Conservation (phyloP, 64 coral and sea anemone genomes). For the Orbicella faveolata region DNA sequence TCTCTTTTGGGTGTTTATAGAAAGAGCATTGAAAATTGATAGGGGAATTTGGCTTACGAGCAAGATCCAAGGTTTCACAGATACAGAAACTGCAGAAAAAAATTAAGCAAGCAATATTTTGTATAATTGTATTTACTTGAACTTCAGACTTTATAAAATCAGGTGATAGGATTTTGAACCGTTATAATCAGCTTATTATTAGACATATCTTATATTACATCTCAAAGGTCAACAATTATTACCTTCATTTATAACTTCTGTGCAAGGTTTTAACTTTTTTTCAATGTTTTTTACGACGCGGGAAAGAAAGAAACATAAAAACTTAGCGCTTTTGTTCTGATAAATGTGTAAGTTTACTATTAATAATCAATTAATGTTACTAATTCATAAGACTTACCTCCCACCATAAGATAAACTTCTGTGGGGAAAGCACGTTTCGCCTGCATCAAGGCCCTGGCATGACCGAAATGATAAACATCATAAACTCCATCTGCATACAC, state of each 20-base stretch:
- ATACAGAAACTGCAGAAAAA: no score
- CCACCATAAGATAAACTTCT: conserved; percentile 91
- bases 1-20: no score
- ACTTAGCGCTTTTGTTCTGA: not conserved
- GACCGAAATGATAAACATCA: conserved; percentile 92
- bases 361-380: conserved; percentile 32
- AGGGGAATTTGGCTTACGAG: no score
- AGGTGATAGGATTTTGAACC: not conserved
- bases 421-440: conserved; percentile 86
- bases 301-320: not conserved
- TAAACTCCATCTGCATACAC: conserved; percentile 96
- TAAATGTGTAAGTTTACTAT: not conserved
- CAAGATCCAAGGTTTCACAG: no score
- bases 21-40: no score
- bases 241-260: no score
- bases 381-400: conserved; percentile 53
- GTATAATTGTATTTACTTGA: conserved; percentile 8
- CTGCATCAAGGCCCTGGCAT: conserved; percentile 92
- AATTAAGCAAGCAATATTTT: not conserved
- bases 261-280: not conserved
- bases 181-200: conserved; percentile 11
- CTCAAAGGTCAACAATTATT: not conserved
- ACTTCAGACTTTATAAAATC: conserved; percentile 6
- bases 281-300: not conserved
- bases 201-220: conserved; percentile 1